Conservation (phyloP, 2,888 invertebrate species). For the Drosophila cracens region DNA sequence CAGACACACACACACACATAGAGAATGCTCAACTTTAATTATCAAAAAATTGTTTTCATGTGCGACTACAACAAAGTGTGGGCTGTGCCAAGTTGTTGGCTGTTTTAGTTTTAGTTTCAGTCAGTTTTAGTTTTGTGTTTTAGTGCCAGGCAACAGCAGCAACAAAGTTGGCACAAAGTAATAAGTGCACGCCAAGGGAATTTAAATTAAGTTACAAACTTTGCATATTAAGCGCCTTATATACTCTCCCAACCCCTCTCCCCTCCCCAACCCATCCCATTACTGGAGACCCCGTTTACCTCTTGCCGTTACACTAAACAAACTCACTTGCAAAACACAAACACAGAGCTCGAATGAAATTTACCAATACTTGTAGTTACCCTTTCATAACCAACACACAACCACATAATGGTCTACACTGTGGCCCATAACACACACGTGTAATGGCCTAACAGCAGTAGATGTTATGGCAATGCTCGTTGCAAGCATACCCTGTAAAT, state of each 20-base stretch:
- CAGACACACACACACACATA: conserved; percentile 8
- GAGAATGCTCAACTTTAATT: conserved; percentile 62
- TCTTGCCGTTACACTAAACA: conserved; percentile 28
- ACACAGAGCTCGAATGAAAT: conserved; percentile 47
- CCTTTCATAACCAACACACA: conserved; percentile 36
- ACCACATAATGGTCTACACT: conserved; percentile 52
- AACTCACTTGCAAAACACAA: conserved; percentile 46
- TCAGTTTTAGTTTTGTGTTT: conserved; percentile 51
- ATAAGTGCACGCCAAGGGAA: conserved; percentile 71
- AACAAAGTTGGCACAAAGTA: conserved; percentile 65
- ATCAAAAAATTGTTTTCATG: conserved; percentile 68
- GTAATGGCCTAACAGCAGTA: conserved; percentile 20
- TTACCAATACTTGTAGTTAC: conserved; percentile 55
- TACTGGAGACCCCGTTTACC: neutral
- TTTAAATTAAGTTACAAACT: conserved; percentile 76
- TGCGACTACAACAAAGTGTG: conserved; percentile 59
- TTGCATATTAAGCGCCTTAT: conserved; percentile 66
- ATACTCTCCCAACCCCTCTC: conserved; percentile 2
- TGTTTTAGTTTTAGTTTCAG: conserved; percentile 43
- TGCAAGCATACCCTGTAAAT: conserved; percentile 10
- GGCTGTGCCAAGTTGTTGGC: conserved; percentile 58
- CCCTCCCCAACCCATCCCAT: neutral
- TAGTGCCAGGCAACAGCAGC: conserved; percentile 48
- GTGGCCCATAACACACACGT: conserved; percentile 27
- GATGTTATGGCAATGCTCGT: neutral